Conservation (phyloP, 2,888 invertebrate species). For the Chrysolina haemoptera region DNA sequence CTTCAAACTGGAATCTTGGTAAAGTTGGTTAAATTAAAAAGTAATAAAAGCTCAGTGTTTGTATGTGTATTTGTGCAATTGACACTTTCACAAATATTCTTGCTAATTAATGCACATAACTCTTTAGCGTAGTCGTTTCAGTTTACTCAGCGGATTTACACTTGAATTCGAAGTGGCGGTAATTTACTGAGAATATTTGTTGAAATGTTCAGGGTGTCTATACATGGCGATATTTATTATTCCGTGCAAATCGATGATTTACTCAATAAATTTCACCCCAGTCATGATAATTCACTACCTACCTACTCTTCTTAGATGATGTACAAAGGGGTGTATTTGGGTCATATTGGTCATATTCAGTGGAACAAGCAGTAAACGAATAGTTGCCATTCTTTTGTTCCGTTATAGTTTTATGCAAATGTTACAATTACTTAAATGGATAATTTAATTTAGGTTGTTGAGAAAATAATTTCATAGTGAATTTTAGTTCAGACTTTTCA, state of each 20-base stretch:
- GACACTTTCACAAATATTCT: slow-evolving; percentile 56
- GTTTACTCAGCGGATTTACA: slow-evolving; percentile 49
- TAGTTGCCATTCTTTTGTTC: too few species aligned
- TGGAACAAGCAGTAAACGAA: too few species aligned
- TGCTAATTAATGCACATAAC: slow-evolving; percentile 53
- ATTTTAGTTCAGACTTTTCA: too few species aligned
- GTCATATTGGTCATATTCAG: too few species aligned
- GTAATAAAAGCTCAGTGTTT: slow-evolving; percentile 21
- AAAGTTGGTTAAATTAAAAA: neutral
- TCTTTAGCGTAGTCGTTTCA: slow-evolving; percentile 50
- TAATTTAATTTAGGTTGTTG: slow-evolving; percentile 1
- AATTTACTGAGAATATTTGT: slow-evolving; percentile 29
- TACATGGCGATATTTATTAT: neutral
- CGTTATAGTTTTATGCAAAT: too few species aligned
- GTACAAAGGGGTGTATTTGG: too few species aligned
- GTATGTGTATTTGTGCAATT: slow-evolving; percentile 51
- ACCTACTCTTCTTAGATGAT: too few species aligned
- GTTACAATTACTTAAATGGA: neutral
- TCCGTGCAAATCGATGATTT: slow-evolving; percentile 3
- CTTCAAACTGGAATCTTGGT: neutral
- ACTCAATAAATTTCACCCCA: neutral
- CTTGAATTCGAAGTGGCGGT: slow-evolving; percentile 37
- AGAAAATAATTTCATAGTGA: too few species aligned
- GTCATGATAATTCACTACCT: neutral
- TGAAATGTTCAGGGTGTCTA: slow-evolving; percentile 6